Evolutionary conservation across 2,888 invertebrate genomes (phyloP), one percentile per base, ranked within the genome.

Genomic region (Tigriopus californicus): DNA sequence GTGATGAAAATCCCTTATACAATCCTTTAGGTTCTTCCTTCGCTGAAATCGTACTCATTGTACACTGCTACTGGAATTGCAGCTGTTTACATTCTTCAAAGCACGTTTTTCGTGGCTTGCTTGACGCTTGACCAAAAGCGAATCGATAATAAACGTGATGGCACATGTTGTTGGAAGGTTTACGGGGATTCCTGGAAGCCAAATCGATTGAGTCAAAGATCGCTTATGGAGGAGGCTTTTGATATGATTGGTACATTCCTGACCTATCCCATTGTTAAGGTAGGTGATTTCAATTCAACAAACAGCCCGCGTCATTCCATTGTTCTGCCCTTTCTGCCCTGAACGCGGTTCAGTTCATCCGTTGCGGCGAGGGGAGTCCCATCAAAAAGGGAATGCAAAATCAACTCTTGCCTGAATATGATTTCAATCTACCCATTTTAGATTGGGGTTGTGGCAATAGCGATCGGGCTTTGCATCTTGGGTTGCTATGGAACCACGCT

Each of bases 51-150:
- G 0, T 87, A 85, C 69, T 87, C 87, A 69, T 75, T 86, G 55
- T 87, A 84, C 69, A 85, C 86, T 13, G 82, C 85, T 8, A 70
- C 80, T 1, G 83, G 84, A 20, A 82, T 87, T 1, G 75, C 84
- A 61, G 79, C 82, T 66, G 82, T 83, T 22, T 85, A 81, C 69
- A 71, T 82, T 60, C 81, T 80, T 66, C 82, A 83, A 65, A 77
- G 83, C 8, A 85, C 86, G n/a, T 83, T 85, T 69, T 86, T 85
- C 70, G 79, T 83, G 13, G 84, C 84, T 1, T 80, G 82, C 62
- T 80, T 87, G 66, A 78, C 81, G 0, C 68, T 86, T 62, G 86
- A 87, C 66, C 75, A 83, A 60, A 61, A 62, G 15, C 62, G 69
- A 10, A 63, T 64, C 40, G 63, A 62, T 58, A 22, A 49, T 8